phyloP scores from a whole-genome alignment of 37 sponge, comb jelly and placozoan species.

The Halichondria panicea region DNA sequence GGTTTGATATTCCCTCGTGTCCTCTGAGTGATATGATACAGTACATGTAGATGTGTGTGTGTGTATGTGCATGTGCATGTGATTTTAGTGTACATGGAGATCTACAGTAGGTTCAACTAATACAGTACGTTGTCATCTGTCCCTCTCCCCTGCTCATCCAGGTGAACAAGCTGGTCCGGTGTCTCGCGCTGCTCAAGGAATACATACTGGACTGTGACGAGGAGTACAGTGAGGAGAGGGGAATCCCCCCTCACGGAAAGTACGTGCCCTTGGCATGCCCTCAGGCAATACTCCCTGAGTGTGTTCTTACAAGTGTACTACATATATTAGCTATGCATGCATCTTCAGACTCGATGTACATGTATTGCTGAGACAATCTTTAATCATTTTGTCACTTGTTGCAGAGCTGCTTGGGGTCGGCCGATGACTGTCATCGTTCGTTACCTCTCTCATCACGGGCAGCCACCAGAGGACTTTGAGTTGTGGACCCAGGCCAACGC shows the following conservation, averaged over 20 bases:
- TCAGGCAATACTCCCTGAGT: too few species aligned
- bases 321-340: background rate
- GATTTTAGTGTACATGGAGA: background rate
- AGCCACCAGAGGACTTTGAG: slow-evolving; percentile 85
- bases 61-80: background rate
- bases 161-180: slow-evolving; percentile 77
- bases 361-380: background rate
- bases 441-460: slow-evolving; percentile 43
- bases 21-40: background rate
- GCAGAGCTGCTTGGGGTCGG: slow-evolving; percentile 65
- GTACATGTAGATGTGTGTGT: background rate
- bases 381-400: background rate
- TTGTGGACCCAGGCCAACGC: slow-evolving; percentile 83
- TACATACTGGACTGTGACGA: slow-evolving; percentile 85
- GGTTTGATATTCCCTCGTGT: background rate
- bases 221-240: slow-evolving; percentile 78
- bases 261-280: too few species aligned
- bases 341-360: background rate
- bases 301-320: background rate
- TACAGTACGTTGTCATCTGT: background rate
- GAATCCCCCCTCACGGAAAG: slow-evolving; percentile 88
- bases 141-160: background rate
- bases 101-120: background rate
- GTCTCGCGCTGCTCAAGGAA: slow-evolving; percentile 81
- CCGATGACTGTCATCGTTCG: slow-evolving; percentile 47